Evolutionary conservation across 37 sponge, comb jelly and placozoan species (phyloP), one percentile per base, ranked within the genome.

Genomic region (Haliclona indistincta): DNA sequence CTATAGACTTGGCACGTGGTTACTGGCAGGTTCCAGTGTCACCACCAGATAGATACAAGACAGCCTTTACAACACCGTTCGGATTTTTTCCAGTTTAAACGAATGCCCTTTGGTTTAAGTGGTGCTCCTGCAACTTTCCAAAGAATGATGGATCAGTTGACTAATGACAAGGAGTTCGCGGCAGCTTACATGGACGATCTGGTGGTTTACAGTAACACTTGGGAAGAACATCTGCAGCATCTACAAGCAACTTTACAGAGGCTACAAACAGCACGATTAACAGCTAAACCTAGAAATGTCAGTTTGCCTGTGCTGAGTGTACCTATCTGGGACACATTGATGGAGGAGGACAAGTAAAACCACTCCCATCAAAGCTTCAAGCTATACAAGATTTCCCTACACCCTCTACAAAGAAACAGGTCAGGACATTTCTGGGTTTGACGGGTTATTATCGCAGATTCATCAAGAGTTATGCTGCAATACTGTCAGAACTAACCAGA

Each of bases 41-140:
- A 26, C 49, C 64, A 34, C 54, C 36, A 42, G 61, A 32, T 10
- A 37, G 61, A 22, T 54, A 70, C 17, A 80, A 80, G 69, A 88
- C 85, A n/a, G 89, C 93, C 29, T 92, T 92, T 38, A 60, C 41
- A 0, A 88, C 89, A 15, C 81, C 81, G 0, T 65, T 55, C 19
- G 89, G 93, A 11, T 63, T 84, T 0, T 5, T 92, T 66, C 51
- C 56, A 88, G 43, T 89, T 92, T 39, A 67, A 19, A 11, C 68
- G 51, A 23, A 88, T 92, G 93, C 93, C 90, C 15, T 91, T 86
- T 87, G 92, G 93, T 8, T 45, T 84, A 20, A 42, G 61, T 5
- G 74, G 82, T 22, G 92, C 89, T 8, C 92, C 84, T 17, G 74
- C 89, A 29, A 91, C 83, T 17, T 91, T 91, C 71, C 92, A 91